Evolutionary conservation across 1,140 invertebrate genomes (phyloP).

Genomic region (Scylla paramamosain): DNA sequence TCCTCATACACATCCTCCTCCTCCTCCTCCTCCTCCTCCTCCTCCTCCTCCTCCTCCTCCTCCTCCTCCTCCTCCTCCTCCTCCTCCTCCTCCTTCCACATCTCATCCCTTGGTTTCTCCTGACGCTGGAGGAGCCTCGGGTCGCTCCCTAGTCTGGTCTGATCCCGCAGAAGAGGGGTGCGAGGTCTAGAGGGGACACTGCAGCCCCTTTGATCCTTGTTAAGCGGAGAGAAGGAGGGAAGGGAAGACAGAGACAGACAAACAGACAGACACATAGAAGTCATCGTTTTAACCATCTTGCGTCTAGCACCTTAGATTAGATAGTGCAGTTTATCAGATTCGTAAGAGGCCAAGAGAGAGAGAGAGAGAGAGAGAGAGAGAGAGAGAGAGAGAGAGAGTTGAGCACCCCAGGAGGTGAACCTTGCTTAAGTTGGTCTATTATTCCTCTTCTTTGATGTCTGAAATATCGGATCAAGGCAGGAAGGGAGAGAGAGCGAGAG

Average conservation of each 20-base stretch:
- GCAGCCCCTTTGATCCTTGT: no score
- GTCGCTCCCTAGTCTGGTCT: background rate
- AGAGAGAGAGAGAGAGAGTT: slow-evolving; percentile 39
- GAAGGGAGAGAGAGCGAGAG: background rate
- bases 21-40: background rate
- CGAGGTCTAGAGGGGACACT: no score
- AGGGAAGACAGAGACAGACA: background rate
- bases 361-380: slow-evolving; percentile 26
- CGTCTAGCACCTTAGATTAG: no score
- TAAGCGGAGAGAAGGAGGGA: no score
- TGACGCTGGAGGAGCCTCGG: no score
- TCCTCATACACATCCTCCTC: background rate
- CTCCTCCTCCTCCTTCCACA: background rate
- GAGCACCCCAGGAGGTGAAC: slow-evolving; percentile 13
- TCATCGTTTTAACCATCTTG: no score
- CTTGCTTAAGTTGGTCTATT: slow-evolving; percentile 54
- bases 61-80: background rate
- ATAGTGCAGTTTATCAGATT: no score
- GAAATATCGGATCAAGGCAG: slow-evolving; percentile 39
- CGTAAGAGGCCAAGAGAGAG: no score
- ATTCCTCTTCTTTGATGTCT: slow-evolving; percentile 57
- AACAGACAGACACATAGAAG: slow-evolving; percentile 7
- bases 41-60: background rate
- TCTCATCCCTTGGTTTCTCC: no score
- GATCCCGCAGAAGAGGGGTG: background rate